Conservation (phyloP, 1,140 invertebrate species). For the Galleria mellonella region DNA sequence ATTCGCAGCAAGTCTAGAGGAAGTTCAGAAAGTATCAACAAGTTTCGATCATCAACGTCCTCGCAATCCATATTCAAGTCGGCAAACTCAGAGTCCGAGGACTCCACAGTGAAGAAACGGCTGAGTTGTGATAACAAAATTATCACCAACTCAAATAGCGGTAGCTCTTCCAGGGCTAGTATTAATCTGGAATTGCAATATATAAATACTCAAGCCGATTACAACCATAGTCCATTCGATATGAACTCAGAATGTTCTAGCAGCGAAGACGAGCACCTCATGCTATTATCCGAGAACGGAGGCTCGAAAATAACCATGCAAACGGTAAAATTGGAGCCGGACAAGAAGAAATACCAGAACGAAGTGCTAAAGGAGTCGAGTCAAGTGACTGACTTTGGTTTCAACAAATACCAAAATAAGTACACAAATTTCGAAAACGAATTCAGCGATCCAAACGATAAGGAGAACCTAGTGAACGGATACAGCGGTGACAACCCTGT, state of each 20-base stretch:
- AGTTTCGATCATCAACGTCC: constrained; percentile 42
- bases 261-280: constrained; percentile 69
- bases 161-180: constrained; percentile 46
- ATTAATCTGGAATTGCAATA: constrained; percentile 63
- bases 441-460: constrained; percentile 59
- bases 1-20: constrained; percentile 25
- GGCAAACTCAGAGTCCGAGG: constrained; percentile 54
- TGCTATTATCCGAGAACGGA: constrained; percentile 65
- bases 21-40: constrained; percentile 50
- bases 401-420: constrained; percentile 56
- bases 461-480: constrained; percentile 50
- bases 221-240: constrained; percentile 47
- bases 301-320: constrained; percentile 70
- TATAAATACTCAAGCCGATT: constrained; percentile 37
- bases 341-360: constrained; percentile 45
- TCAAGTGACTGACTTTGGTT: constrained; percentile 41
- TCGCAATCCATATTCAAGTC: constrained; percentile 51
- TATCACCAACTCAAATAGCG: constrained; percentile 36
- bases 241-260: constrained; percentile 65
- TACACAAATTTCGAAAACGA: constrained; percentile 63
- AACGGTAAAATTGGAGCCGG: constrained; percentile 32
- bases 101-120: constrained; percentile 58
- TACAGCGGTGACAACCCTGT: constrained; percentile 64
- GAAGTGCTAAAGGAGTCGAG: constrained; percentile 56
- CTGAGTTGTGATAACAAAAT: constrained; percentile 58